Base-by-base conservation (phyloP, 2,888 invertebrate genomes). In the Melinopterus prodromus region DNA sequence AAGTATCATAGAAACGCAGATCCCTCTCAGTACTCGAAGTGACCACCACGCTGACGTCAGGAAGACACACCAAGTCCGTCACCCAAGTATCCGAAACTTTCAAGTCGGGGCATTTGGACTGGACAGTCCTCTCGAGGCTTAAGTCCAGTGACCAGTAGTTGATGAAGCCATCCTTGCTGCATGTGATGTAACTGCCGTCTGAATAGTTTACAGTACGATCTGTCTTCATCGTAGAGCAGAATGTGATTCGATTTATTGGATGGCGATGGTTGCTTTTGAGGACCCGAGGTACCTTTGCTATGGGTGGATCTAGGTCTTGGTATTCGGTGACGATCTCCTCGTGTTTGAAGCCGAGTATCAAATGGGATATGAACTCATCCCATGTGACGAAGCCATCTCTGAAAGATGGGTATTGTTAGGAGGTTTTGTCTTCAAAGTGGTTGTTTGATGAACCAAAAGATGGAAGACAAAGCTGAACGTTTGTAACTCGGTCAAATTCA, bases 311-410 rank as follows among this genome's bases (percentile, higher is more conserved):
- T 79, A 95, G 87, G 0, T 91, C 89, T 84, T 93, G 92, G 80
- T 92, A 92, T 86, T 93, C 92, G 82, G 91, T 90, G 84, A 92
- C 92, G 0, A 92, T 91, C 85, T 94, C 94, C 83, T 92, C 92
- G 77, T 92, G 91, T 87, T 93, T 93, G 89, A 94, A 95, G 74
- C 95, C 95, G 81, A 95, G 90, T 81, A 96, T 91, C 82, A 96
- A 89, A 89, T 94, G 94, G 0, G 95, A 94, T 37, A 96, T 92
- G 85, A 96, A 92, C 88, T 96, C 96, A 86, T 95, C 93, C 96
- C 96, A 96, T 82, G 90, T 91, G 0, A 92, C 90, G 35, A 86
- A 87, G 6, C 90, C 92, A 83, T 92, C 90, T 84, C 91, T 90
- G 78, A 7, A 53, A 12, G 3, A 2, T 26, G 26, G 26, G 2